Evolutionary conservation across 1,140 invertebrate genomes (phyloP).

Genomic region (Xylocopa sonorina): DNA sequence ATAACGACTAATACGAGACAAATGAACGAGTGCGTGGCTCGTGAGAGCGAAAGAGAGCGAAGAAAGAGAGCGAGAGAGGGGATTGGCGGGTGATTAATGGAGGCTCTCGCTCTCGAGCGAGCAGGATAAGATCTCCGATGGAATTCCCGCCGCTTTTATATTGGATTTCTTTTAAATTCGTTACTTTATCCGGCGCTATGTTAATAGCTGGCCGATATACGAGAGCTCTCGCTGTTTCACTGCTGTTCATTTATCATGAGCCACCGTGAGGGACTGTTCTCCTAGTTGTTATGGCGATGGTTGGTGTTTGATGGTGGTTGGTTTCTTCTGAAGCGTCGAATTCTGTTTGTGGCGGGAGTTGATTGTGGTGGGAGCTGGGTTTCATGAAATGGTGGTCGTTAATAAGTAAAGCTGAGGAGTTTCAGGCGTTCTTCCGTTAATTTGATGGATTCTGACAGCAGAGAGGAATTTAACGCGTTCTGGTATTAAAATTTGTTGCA

Average conservation of each 20-base stretch:
- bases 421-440: too few relatives aligned
- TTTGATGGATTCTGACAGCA: too few relatives aligned
- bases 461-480: too few relatives aligned
- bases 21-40: constrained; percentile 75
- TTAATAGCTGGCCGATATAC: constrained; percentile 81
- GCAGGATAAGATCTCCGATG: constrained; percentile 75
- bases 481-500: too few relatives aligned
- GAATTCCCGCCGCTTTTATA: constrained; percentile 79
- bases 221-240: constrained; percentile 78
- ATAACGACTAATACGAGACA: constrained; percentile 79
- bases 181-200: constrained; percentile 82
- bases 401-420: too few relatives aligned
- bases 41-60: constrained; percentile 1
- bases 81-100: constrained; percentile 80
- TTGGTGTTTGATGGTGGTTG: too few relatives aligned
- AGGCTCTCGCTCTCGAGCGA: constrained; percentile 77
- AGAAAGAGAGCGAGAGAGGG: constrained; percentile 40
- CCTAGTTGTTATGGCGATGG: too few relatives aligned
- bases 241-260: constrained; percentile 81
- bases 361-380: too few relatives aligned
- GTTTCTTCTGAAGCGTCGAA: too few relatives aligned
- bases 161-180: constrained; percentile 82
- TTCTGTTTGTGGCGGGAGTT: too few relatives aligned
- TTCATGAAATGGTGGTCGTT: too few relatives aligned
- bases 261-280: too few relatives aligned